A percentile compares a stretch with the other conserved stretches of the same genome.
Evolutionary conservation across 2,113 vertebrate species (phyloP).

Genomic region (Anguilla japonica): DNA sequence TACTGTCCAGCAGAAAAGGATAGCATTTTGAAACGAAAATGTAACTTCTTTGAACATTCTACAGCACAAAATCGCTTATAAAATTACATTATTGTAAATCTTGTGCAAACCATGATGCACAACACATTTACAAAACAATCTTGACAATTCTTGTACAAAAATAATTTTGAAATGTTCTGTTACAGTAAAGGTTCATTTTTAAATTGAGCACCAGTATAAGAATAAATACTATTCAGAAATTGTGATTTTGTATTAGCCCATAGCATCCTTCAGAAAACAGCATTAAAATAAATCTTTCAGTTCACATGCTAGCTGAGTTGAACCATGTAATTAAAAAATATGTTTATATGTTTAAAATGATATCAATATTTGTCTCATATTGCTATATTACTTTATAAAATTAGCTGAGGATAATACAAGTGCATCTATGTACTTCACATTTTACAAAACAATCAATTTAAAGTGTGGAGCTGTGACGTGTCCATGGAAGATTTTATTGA

Average conservation of each 20-base stretch:
- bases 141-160: neutral
- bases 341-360: no score
- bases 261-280: no score
- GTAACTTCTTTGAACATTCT: neutral
- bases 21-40: neutral
- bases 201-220: neutral
- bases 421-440: neutral
- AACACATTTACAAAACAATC: neutral
- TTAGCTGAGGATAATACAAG: neutral
- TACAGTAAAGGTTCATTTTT: neutral
- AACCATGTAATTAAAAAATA: no score
- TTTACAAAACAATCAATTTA: neutral
- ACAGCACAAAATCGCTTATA: neutral
- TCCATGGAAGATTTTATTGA: no score
- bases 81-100: neutral
- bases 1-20: constrained; percentile 1
- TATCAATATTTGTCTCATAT: neutral
- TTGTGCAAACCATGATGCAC: neutral
- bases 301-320: no score
- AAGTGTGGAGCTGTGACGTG: no score
- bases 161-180: neutral
- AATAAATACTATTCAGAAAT: neutral
- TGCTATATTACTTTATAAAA: neutral
- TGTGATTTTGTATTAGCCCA: no score
- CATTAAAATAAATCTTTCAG: no score